A percentile compares a stretch with the other conserved stretches of the same genome.
These are phyloP conservation scores for Eucera pruinosa DNA, from an alignment of 2,888 invertebrate species.

Conservation along the genomic window DNA sequence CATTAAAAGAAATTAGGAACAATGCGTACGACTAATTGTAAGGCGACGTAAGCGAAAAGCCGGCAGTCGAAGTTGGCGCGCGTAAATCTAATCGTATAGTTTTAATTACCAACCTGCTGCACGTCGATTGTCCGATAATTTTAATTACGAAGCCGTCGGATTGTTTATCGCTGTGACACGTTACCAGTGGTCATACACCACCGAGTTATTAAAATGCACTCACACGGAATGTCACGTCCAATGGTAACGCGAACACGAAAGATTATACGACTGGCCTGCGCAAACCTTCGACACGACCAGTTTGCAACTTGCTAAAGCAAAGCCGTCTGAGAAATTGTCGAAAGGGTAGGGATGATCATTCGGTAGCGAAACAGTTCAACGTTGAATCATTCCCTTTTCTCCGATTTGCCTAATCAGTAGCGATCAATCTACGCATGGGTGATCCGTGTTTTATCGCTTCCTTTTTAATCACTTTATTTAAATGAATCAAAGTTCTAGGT, in stretches of 20 bases:
- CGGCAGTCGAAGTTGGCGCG: neutral
- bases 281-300: constrained; percentile 5
- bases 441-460: too few species aligned
- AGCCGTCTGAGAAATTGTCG: constrained; percentile 4
- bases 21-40: neutral
- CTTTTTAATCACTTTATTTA: neutral
- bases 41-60: neutral
- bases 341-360: constrained; percentile 39
- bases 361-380: neutral
- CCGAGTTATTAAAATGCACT: neutral
- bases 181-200: neutral
- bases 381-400: neutral
- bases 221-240: neutral
- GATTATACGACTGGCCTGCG: constrained; percentile 32
- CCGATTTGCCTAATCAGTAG: neutral
- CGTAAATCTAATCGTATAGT: neutral
- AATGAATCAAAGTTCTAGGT: neutral
- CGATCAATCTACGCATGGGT: too few species aligned
- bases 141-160: neutral
- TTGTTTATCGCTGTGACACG: neutral
- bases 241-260: constrained; percentile 22
- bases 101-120: constrained; percentile 37
- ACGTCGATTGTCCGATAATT: neutral
- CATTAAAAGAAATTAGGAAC: too few species aligned
- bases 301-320: constrained; percentile 21